These are phyloP conservation scores for Diorhabda carinulata DNA, from an alignment of 1,140 invertebrate genomes.

Conservation along the genomic window DNA sequence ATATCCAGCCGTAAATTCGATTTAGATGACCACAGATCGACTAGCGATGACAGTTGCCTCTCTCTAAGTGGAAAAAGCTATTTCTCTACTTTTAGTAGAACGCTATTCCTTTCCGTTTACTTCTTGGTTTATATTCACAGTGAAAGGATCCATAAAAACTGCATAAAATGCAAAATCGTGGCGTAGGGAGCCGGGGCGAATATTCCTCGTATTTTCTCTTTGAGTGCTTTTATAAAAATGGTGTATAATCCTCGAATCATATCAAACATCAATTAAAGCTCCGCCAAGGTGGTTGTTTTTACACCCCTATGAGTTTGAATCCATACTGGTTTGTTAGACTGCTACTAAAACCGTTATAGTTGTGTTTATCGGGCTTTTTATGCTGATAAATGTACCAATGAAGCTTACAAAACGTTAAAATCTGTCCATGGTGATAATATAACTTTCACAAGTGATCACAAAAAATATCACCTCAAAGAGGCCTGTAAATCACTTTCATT, in stretches of 20 bases:
- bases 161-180: conserved; percentile 12
- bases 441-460: no score
- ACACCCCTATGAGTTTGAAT: conserved; percentile 3
- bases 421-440: no score
- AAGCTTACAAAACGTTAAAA: no score
- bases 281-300: background rate
- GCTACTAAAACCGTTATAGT: no score
- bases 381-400: no score
- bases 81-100: conserved; percentile 13
- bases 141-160: conserved; percentile 16
- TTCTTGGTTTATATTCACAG: conserved; percentile 9
- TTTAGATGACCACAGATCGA: conserved; percentile 18
- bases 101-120: conserved; percentile 10
- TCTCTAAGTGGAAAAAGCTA: conserved; percentile 14
- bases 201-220: background rate
- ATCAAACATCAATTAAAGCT: no score
- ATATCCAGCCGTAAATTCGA: conserved; percentile 17
- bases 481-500: no score
- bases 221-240: conserved; percentile 2
- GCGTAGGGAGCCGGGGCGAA: background rate
- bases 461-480: no score
- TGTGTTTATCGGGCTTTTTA: no score
- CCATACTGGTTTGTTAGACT: background rate
- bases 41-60: conserved; percentile 15
- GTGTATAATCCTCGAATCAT: no score